phyloP scores from a whole-genome alignment of 1,140 invertebrate genomes.

The Dendrolimus punctatus region DNA sequence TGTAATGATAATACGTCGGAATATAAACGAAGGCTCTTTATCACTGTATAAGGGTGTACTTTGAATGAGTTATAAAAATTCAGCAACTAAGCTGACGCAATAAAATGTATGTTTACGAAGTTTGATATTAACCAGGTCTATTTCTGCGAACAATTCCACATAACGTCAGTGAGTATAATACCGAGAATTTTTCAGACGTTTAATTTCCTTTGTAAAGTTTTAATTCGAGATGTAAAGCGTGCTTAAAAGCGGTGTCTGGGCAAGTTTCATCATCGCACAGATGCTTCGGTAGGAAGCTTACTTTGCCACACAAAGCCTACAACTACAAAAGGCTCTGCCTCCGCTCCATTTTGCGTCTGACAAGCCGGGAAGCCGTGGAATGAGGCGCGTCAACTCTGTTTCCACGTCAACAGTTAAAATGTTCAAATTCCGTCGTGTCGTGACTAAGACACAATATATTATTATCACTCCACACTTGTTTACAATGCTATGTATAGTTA shows the following conservation, averaged over 20 bases:
- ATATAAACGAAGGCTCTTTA: too few relatives aligned
- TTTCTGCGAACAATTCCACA: not conserved
- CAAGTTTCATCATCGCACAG: slow-evolving; percentile 66
- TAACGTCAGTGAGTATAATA: slow-evolving; percentile 8
- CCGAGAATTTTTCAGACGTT: slow-evolving; percentile 49
- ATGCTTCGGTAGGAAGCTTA: slow-evolving; percentile 65
- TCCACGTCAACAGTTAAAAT: slow-evolving; percentile 34
- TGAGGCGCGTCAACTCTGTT: slow-evolving; percentile 42
- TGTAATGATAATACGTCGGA: too few relatives aligned
- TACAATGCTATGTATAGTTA: not conserved
- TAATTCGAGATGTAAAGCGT: slow-evolving; percentile 64
- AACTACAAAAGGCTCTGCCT: slow-evolving; percentile 62
- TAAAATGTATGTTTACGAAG: not conserved
- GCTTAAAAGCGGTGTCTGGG: slow-evolving; percentile 66
- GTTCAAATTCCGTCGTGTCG: slow-evolving; percentile 13
- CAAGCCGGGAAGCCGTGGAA: slow-evolving; percentile 50
- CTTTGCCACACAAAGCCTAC: slow-evolving; percentile 66
- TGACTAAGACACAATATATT: not conserved
- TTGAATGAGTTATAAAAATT: too few relatives aligned
- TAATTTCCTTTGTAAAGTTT: slow-evolving; percentile 68
- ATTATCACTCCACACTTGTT: not conserved
- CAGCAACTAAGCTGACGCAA: too few relatives aligned
- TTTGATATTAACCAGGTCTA: too few relatives aligned
- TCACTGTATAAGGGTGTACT: too few relatives aligned
- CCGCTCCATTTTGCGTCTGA: slow-evolving; percentile 61